Base-by-base conservation (phyloP, 1,140 invertebrate species). In the Papilio xuthus region DNA sequence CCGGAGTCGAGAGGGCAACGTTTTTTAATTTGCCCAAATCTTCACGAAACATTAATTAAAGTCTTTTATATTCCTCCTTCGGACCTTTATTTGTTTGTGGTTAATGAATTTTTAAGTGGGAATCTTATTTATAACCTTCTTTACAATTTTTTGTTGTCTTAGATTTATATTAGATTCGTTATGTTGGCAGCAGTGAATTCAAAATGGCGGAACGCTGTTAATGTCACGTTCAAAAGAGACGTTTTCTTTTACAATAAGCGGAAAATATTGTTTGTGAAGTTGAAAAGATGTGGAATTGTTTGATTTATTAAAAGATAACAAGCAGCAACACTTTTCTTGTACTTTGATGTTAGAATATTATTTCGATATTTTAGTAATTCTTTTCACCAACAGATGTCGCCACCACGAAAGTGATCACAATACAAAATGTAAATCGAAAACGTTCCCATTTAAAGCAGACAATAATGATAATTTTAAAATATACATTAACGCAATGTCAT, bases 31-130 rank as follows among this genome's bases (percentile, higher is more conserved):
- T 76, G 53, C 41, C 53, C 32, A 76, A 76, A 76, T 76, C 32
- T 76, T 63, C 53, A 56, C 74, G 56, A 42, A 60, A 76, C 74
- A 41, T 76, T 76, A 76, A 76, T 76, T 76, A 76, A 76, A 44
- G 56, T 60, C 74, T 56, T 63, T 76, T 76, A 56, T 76, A 74
- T 75, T 53, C 71, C 44, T 60, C 53, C 32, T 41, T 76, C 37
- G 20, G 73, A 60, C 53, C 53, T 32, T 60, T 76, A 76, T 76
- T 76, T 76, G 74, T 76, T 76, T 76, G 74, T 42, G 74, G 74
- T 76, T 76, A 76, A 76, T 76, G 53, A 76, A 76, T 76, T 76
- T 76, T 42, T 76, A 60, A 76, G 53, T 76, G 56, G 53, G 15
- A 42, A 63, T 26, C 74, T 76, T 76, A 76, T 76, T 76, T 76